These are phyloP conservation scores for Lepidothrix coronata DNA, from an alignment of 2,113 vertebrate genomes.

Conservation along the genomic window DNA sequence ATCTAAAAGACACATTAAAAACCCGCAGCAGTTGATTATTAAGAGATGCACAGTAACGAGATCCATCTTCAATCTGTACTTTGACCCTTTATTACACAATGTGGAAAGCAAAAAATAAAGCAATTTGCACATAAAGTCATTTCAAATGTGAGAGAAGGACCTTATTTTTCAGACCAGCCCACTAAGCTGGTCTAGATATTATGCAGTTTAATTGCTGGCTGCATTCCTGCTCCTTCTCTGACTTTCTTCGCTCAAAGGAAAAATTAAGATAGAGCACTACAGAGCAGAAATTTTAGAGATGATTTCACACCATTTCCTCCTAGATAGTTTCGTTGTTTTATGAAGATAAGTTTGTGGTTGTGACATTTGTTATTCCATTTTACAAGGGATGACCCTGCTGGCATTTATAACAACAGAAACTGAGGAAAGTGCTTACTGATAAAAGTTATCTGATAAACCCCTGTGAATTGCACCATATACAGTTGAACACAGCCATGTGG, in stretches of 20 bases:
- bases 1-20: slow-evolving; percentile 77
- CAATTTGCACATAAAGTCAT: not conserved
- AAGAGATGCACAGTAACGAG: not conserved
- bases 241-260: not conserved
- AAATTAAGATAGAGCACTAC: not conserved
- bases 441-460: not conserved
- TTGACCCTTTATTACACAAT: not conserved
- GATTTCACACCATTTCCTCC: not conserved
- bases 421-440: not conserved
- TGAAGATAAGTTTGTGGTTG: not conserved
- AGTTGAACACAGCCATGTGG: not conserved
- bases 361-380: not conserved
- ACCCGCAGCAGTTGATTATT: not conserved
- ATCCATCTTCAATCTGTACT: not conserved
- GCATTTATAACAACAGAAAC: not conserved
- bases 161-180: rapidly evolving
- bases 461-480: not conserved
- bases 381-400: not conserved
- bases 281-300: not conserved
- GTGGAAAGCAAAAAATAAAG: not conserved
- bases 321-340: not conserved
- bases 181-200: not conserved
- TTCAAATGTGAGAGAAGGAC: not conserved
- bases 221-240: not conserved
- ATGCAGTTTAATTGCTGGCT: not conserved